phyloP scores from a whole-genome alignment of 1,140 invertebrate genomes.

The Ladona fulva region DNA sequence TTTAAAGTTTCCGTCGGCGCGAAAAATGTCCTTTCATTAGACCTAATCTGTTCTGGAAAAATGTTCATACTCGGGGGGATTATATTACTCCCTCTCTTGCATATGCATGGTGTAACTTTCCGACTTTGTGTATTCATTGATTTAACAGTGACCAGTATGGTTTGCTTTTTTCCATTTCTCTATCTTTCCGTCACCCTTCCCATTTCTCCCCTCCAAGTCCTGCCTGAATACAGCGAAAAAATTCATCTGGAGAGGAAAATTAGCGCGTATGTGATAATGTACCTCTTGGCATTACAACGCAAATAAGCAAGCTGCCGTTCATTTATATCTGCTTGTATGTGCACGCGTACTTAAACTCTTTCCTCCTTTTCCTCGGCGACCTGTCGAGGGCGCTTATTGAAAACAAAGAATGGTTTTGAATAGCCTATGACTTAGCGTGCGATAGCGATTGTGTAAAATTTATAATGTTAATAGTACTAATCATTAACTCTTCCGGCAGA shows the following conservation, averaged over 20 bases:
- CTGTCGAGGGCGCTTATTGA: not conserved
- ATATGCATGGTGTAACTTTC: too few relatives aligned
- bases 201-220: not conserved
- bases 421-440: not conserved
- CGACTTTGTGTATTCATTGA: not conserved
- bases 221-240: not conserved
- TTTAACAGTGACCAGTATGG: not conserved
- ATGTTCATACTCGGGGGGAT: too few relatives aligned
- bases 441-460: too few relatives aligned
- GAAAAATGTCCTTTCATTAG: too few relatives aligned
- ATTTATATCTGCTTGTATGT: not conserved
- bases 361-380: not conserved
- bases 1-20: too few relatives aligned
- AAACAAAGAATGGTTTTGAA: not conserved
- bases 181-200: not conserved
- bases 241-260: not conserved
- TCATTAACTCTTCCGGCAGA: too few relatives aligned
- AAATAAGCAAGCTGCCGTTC: not conserved
- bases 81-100: too few relatives aligned
- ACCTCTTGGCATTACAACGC: not conserved
- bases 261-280: not conserved
- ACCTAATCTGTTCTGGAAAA: too few relatives aligned
- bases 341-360: not conserved
- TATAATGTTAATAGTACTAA: too few relatives aligned
- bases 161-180: too few relatives aligned